Conservation (phyloP, 2,797 vertebrate species). For the Glyptemys insculpta region DNA sequence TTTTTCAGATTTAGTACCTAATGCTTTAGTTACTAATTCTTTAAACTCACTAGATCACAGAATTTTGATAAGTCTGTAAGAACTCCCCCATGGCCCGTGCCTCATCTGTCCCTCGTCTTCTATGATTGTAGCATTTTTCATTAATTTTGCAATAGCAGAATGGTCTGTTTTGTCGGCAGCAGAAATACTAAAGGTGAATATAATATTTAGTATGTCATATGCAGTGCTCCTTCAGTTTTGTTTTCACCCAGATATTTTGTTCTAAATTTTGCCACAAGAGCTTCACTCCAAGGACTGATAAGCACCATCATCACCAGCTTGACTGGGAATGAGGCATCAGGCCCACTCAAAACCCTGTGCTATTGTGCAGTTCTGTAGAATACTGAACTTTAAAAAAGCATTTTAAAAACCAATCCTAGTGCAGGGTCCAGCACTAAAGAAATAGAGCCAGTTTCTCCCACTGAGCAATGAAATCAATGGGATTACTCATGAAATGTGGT, state of each 20-base stretch:
- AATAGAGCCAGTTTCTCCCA: neutral
- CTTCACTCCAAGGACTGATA: neutral
- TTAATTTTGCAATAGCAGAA: conserved; percentile 14
- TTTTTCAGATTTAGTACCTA: conserved; percentile 56
- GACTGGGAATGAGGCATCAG: neutral
- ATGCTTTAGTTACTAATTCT: conserved; percentile 56
- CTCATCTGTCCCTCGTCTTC: conserved; percentile 10
- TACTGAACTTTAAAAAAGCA: neutral
- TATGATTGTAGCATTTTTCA: conserved; percentile 21
- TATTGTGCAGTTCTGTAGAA: neutral
- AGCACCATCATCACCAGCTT: neutral
- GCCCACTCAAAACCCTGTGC: neutral
- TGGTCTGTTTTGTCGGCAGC: neutral
- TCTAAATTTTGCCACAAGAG: neutral
- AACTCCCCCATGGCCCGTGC: neutral
- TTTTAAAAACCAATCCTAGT: neutral
- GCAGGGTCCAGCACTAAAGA: neutral
- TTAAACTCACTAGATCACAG: conserved; percentile 34
- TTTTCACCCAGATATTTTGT: neutral
- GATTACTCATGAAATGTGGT: neutral
- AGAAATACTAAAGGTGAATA: neutral
- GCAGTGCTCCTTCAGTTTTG: neutral
- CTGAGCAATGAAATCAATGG: neutral
- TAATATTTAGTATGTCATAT: neutral
- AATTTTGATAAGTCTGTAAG: conserved; percentile 45